A percentile compares a stretch with the other conserved stretches of the same genome.
These are phyloP conservation scores for Clanis bilineata DNA, from an alignment of 2,888 invertebrate species.

Conservation along the genomic window DNA sequence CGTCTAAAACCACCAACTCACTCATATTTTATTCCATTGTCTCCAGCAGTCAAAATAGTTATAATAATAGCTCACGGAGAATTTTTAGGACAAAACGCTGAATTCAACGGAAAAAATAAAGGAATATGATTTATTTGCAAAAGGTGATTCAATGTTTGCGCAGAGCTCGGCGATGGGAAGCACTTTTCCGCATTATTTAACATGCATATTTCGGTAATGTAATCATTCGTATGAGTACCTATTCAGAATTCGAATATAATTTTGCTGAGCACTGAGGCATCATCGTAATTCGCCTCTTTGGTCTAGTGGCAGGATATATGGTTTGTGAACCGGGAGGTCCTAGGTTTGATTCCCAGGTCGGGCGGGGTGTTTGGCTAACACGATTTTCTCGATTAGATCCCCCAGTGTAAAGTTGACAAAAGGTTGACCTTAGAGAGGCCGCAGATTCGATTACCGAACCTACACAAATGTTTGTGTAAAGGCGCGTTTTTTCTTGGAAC, in stretches of 20 bases:
- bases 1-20: background rate
- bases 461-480: no score
- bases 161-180: slow-evolving; percentile 21
- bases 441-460: no score
- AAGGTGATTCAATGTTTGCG: slow-evolving; percentile 20
- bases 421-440: no score
- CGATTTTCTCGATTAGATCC: no score
- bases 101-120: slow-evolving; percentile 30
- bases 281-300: no score
- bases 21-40: background rate
- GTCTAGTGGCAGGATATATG: no score
- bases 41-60: background rate
- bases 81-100: background rate
- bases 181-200: slow-evolving; percentile 34
- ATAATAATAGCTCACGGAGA: background rate
- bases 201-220: slow-evolving; percentile 39
- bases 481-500: no score
- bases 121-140: slow-evolving; percentile 41
- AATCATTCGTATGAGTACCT: slow-evolving; percentile 28
- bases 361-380: no score
- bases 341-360: no score
- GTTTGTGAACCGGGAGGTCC: no score
- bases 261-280: background rate
- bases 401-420: no score
- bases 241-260: background rate